These are phyloP conservation scores for Euplexia lucipara DNA, from an alignment of 2,888 invertebrate species.

Conservation along the genomic window DNA sequence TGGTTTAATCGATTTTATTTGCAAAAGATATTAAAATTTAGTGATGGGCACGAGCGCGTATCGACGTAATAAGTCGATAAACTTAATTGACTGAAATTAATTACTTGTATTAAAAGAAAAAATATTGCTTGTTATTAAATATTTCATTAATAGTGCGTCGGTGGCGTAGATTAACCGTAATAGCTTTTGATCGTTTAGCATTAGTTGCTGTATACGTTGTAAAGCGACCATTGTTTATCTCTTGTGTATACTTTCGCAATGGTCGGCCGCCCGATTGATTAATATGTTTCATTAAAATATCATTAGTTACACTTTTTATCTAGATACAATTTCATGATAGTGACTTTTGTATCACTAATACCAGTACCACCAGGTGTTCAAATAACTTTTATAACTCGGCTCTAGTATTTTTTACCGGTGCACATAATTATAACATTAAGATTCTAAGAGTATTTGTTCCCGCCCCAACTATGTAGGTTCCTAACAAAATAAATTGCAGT, in stretches of 20 bases:
- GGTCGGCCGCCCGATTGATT: constrained; percentile 54
- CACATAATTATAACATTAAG: constrained; percentile 32
- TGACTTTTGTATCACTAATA: constrained; percentile 40
- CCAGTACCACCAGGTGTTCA: constrained; percentile 52
- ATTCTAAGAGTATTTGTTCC: constrained; percentile 26
- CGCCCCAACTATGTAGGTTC: constrained; percentile 35
- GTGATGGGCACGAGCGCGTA: constrained; percentile 68
- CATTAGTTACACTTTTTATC: constrained; percentile 62
- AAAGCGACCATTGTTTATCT: constrained; percentile 58
- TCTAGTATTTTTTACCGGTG: constrained; percentile 44
- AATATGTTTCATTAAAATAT: constrained; percentile 66
- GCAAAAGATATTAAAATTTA: constrained; percentile 72
- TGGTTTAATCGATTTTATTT: constrained; percentile 79
- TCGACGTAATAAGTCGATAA: constrained; percentile 64
- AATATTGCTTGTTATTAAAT: constrained; percentile 47
- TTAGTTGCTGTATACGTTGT: constrained; percentile 19
- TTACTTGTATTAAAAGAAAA: constrained; percentile 49
- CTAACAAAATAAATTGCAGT: constrained; percentile 43
- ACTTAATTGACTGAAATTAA: constrained; percentile 60
- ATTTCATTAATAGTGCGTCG: constrained; percentile 51
- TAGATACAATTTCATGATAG: constrained; percentile 54
- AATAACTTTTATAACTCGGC: constrained; percentile 46
- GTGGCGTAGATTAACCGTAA: constrained; percentile 54
- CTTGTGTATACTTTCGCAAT: constrained; percentile 58
- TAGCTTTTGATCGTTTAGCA: constrained; percentile 51